Evolutionary conservation across 2,113 vertebrate species (phyloP).

Genomic region (Menidia beryllina): DNA sequence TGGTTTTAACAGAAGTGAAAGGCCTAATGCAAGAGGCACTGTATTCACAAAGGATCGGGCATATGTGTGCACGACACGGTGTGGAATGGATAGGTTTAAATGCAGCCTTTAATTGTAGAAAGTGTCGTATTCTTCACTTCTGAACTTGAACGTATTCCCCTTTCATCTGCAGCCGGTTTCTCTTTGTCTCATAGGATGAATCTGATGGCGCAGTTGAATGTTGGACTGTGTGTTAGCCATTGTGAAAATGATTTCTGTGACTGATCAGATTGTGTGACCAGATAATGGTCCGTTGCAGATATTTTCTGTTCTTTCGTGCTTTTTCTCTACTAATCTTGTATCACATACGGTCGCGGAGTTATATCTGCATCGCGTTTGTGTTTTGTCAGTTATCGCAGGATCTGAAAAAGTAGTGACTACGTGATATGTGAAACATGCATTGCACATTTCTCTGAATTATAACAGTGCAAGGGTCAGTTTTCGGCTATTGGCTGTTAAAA

Average conservation of each 20-base stretch:
- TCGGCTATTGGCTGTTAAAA: neutral
- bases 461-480: neutral
- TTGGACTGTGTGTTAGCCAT: conserved; percentile 53
- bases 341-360: neutral
- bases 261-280: neutral
- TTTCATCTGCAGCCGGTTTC: conserved; percentile 36
- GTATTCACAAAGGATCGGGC: neutral
- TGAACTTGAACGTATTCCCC: neutral
- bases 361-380: neutral
- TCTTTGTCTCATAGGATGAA: conserved; percentile 64
- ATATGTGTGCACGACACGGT: neutral
- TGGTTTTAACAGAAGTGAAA: conserved; percentile 36
- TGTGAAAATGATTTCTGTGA: neutral
- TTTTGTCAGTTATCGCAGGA: neutral
- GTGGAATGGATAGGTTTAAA: neutral
- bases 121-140: neutral
- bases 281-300: neutral
- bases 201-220: conserved; percentile 76
- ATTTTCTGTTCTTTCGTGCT: neutral
- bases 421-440: no score
- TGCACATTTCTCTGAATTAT: no score
- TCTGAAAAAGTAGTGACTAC: no score
- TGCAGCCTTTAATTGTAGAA: neutral
- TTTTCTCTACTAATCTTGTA: neutral
- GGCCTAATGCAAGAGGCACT: conserved; percentile 51